Base-by-base conservation (phyloP, 2,888 invertebrate species). In the Sinopyrophorus schimmeli region DNA sequence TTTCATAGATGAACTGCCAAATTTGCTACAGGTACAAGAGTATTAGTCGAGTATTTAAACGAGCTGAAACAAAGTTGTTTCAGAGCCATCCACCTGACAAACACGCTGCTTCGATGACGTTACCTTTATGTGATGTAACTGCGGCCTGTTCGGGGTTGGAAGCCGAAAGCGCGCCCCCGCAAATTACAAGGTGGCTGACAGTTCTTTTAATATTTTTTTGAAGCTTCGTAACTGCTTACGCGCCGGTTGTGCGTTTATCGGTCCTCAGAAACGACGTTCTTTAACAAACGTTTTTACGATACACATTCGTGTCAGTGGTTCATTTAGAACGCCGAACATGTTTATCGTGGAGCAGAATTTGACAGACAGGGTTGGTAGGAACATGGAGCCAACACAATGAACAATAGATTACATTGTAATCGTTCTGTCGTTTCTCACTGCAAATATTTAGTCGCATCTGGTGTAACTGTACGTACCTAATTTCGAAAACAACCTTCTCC, bases 1-100 rank as follows among this genome's bases (percentile, higher is more conserved):
- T 71, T 71, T 71, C 61, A 71, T 70, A 71, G 69, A 65, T 69
- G 70, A 69, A 67, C 67, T 68, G 62, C 61, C 67, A 65, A 62
- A 58, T 58, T 58, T 56, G 54, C 41, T 51, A 37, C 46, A 52
- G 44, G 47, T 57, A 64, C 62, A 63, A 62, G 54, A 59, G 62
- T 60, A 66, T 66, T 65, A 65, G 62, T 62, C 53, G 55, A 53
- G 59, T 61, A 57, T 64, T 58, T 55, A 65, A 66, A 65, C 62
- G 66, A 65, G 65, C 63, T 57, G 67, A 67, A 66, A 66, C 65
- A 66, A 66, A 67, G 62, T 65, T 64, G 65, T 49, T 55, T 60
- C 55, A 48, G 32, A 48, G 35, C 18, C 39, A 47, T 31, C 54
- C 52, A 53, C 46, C 47, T 47, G 52, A 39, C 43, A 47, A 52